These are phyloP conservation scores for Silurus lanzhouensis DNA, from an alignment of 2,797 vertebrate species.

Conservation along the genomic window DNA sequence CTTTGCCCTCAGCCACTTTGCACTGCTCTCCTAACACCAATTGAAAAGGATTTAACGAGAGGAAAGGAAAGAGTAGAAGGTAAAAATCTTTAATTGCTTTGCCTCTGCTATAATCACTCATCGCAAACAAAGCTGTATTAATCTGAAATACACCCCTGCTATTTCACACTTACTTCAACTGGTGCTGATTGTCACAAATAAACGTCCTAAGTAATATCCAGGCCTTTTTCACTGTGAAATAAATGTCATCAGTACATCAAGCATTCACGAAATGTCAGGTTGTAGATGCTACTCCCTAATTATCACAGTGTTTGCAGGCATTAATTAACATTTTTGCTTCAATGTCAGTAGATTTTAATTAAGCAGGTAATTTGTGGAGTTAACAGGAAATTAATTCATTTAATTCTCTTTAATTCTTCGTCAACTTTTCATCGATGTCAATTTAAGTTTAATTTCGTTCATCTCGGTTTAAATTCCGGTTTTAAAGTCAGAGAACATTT, in stretches of 20 bases:
- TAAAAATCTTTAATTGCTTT: conserved; percentile 57
- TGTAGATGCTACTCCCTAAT: conserved; percentile 50
- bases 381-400: conserved; percentile 49
- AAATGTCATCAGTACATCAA: conserved; percentile 33
- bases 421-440: conserved; percentile 35
- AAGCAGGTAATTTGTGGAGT: conserved; percentile 51
- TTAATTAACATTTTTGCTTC: conserved; percentile 54
- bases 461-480: conserved; percentile 16
- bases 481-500: conserved; percentile 20
- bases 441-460: conserved; percentile 38
- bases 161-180: conserved; percentile 31
- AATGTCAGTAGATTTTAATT: conserved; percentile 57
- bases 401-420: conserved; percentile 39
- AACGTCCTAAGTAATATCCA: conserved; percentile 30
- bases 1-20: conserved; percentile 42
- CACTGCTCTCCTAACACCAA: conserved; percentile 53
- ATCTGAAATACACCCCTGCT: conserved; percentile 45
- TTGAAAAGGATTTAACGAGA: conserved; percentile 52
- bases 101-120: conserved; percentile 53
- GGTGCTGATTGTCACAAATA: conserved; percentile 42
- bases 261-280: conserved; percentile 49
- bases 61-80: conserved; percentile 49
- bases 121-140: conserved; percentile 46
- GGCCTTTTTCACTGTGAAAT: conserved; percentile 34
- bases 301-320: conserved; percentile 50